Evolutionary conservation across 2,888 invertebrate genomes (phyloP).

Genomic region (Nemotelus pantherinus): DNA sequence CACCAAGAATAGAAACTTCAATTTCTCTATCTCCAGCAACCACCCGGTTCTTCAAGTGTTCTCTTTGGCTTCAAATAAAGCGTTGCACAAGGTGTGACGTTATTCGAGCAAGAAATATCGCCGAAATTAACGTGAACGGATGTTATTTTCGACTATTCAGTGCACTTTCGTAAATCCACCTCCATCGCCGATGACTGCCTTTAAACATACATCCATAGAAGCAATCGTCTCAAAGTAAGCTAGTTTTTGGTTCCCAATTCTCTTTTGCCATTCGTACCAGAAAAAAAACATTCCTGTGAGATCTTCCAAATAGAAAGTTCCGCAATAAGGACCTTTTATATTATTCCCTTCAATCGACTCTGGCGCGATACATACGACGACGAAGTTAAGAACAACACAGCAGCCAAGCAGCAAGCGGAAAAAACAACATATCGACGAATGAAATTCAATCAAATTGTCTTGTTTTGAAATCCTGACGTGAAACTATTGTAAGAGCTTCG

Average conservation of each 20-base stretch:
- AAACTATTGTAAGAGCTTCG: conserved; percentile 30
- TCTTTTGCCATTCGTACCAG: conserved; percentile 5
- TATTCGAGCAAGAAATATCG: background rate
- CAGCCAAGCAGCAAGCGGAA: background rate
- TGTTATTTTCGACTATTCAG: background rate
- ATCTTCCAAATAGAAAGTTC: conserved; percentile 30
- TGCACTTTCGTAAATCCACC: background rate
- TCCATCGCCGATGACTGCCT: background rate
- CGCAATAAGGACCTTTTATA: conserved; percentile 22
- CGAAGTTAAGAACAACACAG: background rate
- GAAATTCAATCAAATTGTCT: conserved; percentile 36
- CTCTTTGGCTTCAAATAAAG: no score
- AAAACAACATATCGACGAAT: background rate
- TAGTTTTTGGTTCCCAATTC: background rate
- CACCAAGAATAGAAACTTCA: no score
- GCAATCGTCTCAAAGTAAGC: conserved; percentile 8
- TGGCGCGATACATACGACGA: background rate
- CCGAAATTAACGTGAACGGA: conserved; percentile 8
- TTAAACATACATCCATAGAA: background rate
- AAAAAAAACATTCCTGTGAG: conserved; percentile 17
- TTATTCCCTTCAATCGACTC: conserved; percentile 21
- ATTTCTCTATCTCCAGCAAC: no score
- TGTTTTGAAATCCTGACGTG: conserved; percentile 29
- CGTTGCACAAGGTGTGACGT: no score
- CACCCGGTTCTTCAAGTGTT: no score